Percentiles rank a stretch among this genome's conserved stretches.
Evolutionary conservation across 2,113 vertebrate genomes (phyloP).

Genomic region (Orcinus orca): DNA sequence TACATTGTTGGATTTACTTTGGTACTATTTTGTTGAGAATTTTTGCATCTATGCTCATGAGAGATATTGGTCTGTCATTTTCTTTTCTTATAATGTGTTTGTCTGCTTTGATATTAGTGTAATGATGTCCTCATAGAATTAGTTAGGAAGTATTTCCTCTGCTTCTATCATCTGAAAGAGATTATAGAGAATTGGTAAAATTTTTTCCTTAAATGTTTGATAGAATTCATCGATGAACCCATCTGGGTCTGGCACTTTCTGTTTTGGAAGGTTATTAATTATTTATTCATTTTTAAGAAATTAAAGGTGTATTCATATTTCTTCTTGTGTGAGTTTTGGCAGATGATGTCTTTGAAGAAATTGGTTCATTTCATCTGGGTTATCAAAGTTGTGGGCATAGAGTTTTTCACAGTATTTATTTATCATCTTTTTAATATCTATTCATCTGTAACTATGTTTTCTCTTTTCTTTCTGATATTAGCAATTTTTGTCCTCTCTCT

Average conservation of each 20-base stretch:
- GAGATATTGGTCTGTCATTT: background rate
- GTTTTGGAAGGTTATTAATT: background rate
- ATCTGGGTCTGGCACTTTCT: background rate
- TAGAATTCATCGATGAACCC: background rate
- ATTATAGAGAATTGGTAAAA: background rate
- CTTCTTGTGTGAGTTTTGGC: background rate
- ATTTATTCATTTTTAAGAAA: background rate
- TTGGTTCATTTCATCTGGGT: background rate
- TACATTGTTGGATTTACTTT: background rate
- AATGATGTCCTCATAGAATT: background rate
- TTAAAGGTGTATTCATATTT: background rate
- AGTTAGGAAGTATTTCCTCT: background rate
- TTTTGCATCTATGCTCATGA: background rate
- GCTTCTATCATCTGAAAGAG: background rate
- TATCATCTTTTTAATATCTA: background rate
- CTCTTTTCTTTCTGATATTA: background rate
- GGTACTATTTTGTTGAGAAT: background rate
- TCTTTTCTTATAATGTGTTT: background rate
- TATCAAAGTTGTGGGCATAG: background rate
- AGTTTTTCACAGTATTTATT: background rate
- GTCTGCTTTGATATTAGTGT: background rate
- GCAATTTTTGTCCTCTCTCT: background rate
- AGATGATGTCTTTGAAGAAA: background rate
- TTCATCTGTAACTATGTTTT: background rate
- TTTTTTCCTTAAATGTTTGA: background rate